phyloP scores from a whole-genome alignment of 2,797 vertebrate species.

The Cyclopterus lumpus region DNA sequence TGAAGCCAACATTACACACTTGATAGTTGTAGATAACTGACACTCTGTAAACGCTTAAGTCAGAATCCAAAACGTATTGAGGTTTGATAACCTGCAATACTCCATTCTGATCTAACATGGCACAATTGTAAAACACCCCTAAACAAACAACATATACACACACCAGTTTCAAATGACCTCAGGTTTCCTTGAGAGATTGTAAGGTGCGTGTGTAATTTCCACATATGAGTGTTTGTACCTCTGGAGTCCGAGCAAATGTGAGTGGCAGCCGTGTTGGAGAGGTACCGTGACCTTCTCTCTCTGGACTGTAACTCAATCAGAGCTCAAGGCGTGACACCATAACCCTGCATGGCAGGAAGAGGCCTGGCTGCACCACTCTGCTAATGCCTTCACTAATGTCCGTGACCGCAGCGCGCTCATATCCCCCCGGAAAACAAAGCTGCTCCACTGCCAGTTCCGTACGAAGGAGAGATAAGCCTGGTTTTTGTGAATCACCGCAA shows the following conservation, averaged over 20 bases:
- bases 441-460: conserved; percentile 60
- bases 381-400: conserved; percentile 88
- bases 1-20: not conserved
- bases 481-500: conserved; percentile 76
- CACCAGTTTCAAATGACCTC: conserved; percentile 66
- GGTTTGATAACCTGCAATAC: conserved; percentile 15
- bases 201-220: conserved; percentile 50
- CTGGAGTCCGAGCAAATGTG: conserved; percentile 65
- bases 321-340: conserved; percentile 85
- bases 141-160: conserved; percentile 56
- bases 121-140: conserved; percentile 62
- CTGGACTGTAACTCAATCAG: conserved; percentile 91
- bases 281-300: conserved; percentile 84
- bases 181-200: conserved; percentile 63
- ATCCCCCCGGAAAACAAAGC: conserved; percentile 77
- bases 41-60: not conserved
- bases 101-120: conserved; percentile 37
- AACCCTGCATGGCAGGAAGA: conserved; percentile 81
- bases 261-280: conserved; percentile 79
- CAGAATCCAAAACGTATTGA: not conserved
- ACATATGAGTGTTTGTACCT: conserved; percentile 61
- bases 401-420: conserved; percentile 86
- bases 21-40: not conserved
- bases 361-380: conserved; percentile 72
- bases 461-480: conserved; percentile 80